Evolutionary conservation across 2,888 invertebrate species (phyloP).

Genomic region (Disparrhopalites patrizii): DNA sequence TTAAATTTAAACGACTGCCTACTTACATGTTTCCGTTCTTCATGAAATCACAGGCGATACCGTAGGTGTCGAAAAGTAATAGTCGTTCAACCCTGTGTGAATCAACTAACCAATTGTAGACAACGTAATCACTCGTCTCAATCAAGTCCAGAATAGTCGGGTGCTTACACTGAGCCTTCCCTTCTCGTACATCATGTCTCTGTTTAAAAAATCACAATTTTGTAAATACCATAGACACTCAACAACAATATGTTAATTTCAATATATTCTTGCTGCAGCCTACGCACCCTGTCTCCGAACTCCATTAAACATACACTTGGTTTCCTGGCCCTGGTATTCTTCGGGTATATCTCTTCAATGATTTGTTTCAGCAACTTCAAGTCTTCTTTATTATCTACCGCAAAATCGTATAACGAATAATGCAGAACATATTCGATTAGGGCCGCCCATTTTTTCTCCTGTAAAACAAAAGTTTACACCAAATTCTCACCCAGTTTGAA

Average conservation of each 20-base stretch:
- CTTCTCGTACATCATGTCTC: too few species aligned
- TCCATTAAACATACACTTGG: background rate
- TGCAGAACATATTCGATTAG: conserved; percentile 21
- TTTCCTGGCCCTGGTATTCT: background rate
- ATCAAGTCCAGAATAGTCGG: conserved; percentile 22
- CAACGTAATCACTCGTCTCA: conserved; percentile 24
- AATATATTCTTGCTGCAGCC: background rate
- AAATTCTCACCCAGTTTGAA: background rate
- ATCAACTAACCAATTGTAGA: conserved; percentile 31
- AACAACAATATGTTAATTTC: background rate
- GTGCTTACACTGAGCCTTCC: background rate
- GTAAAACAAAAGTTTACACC: background rate
- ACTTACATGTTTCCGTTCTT: conserved; percentile 3
- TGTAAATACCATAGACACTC: too few species aligned
- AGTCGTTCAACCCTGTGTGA: conserved; percentile 16
- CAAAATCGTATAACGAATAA: conserved; percentile 4
- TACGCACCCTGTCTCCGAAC: conserved; percentile 1
- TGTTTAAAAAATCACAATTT: too few species aligned
- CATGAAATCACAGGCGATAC: conserved; percentile 25
- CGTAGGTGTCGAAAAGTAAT: conserved; percentile 13
- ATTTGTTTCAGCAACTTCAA: background rate
- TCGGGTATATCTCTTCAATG: conserved; percentile 17
- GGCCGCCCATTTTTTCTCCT: conserved; percentile 22
- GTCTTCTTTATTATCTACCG: conserved; percentile 19
- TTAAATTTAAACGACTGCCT: background rate